These are phyloP conservation scores for Oasisia sp. DNA, from an alignment of 2,888 invertebrate species.

Conservation along the genomic window DNA sequence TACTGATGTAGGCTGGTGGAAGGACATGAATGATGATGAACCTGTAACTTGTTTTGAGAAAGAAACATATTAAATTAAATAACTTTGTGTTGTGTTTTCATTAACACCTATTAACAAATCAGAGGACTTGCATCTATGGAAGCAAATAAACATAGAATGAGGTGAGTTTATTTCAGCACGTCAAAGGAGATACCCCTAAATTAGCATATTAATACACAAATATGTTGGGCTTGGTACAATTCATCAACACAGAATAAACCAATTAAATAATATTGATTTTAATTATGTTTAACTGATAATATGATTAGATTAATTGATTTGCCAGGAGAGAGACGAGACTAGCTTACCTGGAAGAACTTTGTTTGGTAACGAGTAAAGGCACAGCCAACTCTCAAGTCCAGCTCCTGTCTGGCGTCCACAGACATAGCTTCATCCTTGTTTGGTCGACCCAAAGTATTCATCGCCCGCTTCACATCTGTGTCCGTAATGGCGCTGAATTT, in stretches of 20 bases:
- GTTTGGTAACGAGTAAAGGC: constrained; percentile 99
- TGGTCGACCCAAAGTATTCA: constrained; percentile 84
- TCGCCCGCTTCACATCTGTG: constrained; percentile 93
- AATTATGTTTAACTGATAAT: not conserved
- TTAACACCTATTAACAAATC: too few species aligned
- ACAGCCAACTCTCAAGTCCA: constrained; percentile 97
- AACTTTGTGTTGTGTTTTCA: too few species aligned
- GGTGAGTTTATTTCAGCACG: too few species aligned
- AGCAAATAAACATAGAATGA: too few species aligned
- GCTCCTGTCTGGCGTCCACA: constrained; percentile 91
- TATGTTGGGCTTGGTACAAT: not conserved
- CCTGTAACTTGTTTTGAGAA: too few species aligned
- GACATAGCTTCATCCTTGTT: constrained; percentile 96
- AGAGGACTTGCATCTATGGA: too few species aligned
- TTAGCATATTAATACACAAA: too few species aligned
- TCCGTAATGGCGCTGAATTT: constrained; percentile 98
- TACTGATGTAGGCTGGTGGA: too few species aligned
- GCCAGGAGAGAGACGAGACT: not conserved
- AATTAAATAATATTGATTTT: not conserved
- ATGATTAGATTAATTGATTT: not conserved
- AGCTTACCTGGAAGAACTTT: constrained; percentile 85
- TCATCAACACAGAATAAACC: not conserved
- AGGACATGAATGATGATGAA: too few species aligned
- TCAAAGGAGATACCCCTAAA: too few species aligned
- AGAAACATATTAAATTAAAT: too few species aligned